phyloP scores from a whole-genome alignment of 2,888 invertebrate species.

The Scrobipalpa atriplicella region DNA sequence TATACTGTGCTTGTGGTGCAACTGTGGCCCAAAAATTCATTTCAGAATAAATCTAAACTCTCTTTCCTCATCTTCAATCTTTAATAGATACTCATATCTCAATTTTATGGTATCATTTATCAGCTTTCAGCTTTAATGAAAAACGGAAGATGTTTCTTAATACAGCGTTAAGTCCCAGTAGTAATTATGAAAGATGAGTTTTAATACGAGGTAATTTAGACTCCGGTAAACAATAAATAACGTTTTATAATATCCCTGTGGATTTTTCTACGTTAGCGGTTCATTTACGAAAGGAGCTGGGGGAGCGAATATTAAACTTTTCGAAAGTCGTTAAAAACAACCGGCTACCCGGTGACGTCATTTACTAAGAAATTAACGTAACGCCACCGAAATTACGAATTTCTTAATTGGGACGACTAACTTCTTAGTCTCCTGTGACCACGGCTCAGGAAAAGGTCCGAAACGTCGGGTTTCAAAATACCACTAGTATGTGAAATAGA shows the following conservation, averaged over 20 bases:
- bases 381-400: no score
- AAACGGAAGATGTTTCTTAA: conserved; percentile 26
- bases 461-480: no score
- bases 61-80: background rate
- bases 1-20: background rate
- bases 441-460: no score
- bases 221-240: conserved; percentile 56
- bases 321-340: no score
- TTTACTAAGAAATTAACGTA: no score
- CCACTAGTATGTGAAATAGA: no score
- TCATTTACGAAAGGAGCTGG: conserved; percentile 40
- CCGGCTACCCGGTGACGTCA: no score
- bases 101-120: conserved; percentile 30
- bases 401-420: no score
- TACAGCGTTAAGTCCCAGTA: conserved; percentile 36
- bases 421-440: no score
- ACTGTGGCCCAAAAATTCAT: background rate
- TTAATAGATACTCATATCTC: conserved; percentile 17
- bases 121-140: background rate
- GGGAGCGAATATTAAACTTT: no score
- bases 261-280: conserved; percentile 44
- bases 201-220: conserved; percentile 54
- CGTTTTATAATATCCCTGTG: conserved; percentile 50
- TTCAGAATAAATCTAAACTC: no score
- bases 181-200: conserved; percentile 55